Evolutionary conservation across 2,888 invertebrate species (phyloP), one percentile per base, ranked within the genome.

Genomic region (Periphyllus acericola): DNA sequence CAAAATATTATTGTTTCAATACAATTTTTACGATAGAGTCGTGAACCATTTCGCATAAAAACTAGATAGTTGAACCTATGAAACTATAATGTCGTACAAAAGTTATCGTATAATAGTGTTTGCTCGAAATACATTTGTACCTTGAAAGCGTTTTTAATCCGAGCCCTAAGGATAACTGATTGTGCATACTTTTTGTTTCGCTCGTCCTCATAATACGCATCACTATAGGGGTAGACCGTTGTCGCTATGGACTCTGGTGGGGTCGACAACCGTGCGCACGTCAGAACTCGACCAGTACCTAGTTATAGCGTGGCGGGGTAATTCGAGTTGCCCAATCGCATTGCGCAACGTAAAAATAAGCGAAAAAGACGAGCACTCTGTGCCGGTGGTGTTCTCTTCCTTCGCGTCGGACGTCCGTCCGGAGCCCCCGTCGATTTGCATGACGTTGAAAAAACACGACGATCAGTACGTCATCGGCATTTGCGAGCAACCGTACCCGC

Each of bases 331-430:
- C 25, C 79, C 79, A 21, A 34, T 79, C 60, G 60, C 5, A 14
- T 3, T 79, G 19, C 55, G 32, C 21, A 32, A 3, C 21, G 19
- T 52, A 19, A 29, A 29, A 46, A 14, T 46, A 19, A 34, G 19
- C 60, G 55, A 34, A 21, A 25, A 17, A 46, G 52, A 14, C 29
- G 46, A 46, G 46, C 14, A 46, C 46, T 52, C 36, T 4, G 40
- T 25, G 40, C 76, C 79, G 3, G 79, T 29, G 34, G 60, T 79
- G 25, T 79, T 79, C 25, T 79, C 79, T 34, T 79, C 52, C 5
- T 29, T 14, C 52, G 32, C 14, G 14, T 14, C 46, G 14, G 29
- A 9, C 46, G 21, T 2, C 75, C 2, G 19, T 11, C 2, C 46
- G 34, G 11, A 19, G 29, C 32, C 1, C 17, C 32, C 9, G 40